These are phyloP conservation scores for Arctopsyche grandis DNA, from an alignment of 1,140 invertebrate genomes.

Conservation along the genomic window DNA sequence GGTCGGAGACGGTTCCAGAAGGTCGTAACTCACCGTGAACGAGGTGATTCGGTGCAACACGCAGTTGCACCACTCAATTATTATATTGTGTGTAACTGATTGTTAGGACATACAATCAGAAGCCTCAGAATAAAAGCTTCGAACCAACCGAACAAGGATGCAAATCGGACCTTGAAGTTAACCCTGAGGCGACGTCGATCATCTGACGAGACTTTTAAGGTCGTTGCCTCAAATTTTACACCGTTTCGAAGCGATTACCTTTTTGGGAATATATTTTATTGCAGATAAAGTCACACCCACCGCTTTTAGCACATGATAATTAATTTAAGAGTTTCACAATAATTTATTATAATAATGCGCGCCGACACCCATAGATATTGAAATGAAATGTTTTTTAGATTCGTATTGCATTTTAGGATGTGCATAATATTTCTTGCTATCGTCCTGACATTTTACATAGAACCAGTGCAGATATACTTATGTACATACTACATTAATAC, in stretches of 20 bases:
- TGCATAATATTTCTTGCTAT: too few species aligned
- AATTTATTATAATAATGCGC: not conserved
- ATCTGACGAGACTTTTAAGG: not conserved
- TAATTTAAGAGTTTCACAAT: not conserved
- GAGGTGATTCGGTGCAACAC: too few species aligned
- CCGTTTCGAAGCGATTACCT: not conserved
- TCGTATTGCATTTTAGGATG: too few species aligned
- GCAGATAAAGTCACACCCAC: not conserved
- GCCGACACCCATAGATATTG: not conserved
- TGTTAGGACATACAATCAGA: not conserved
- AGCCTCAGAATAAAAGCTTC: not conserved
- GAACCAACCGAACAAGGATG: not conserved
- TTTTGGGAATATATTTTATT: conserved; percentile 14
- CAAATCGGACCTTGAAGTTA: conserved; percentile 19
- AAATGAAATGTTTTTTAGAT: not conserved
- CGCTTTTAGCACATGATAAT: not conserved
- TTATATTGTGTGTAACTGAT: not conserved
- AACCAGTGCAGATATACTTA: too few species aligned
- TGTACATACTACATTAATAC: too few species aligned
- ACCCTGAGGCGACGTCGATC: conserved; percentile 2
- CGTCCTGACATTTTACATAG: too few species aligned
- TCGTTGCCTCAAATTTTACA: not conserved
- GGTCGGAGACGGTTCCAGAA: not conserved
- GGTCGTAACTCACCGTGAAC: not conserved
- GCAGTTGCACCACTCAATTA: not conserved